Percentiles rank a stretch among this genome's conserved stretches.
These are phyloP conservation scores for Mactra quadrangularis DNA, from an alignment of 1,140 invertebrate species.

Conservation along the genomic window DNA sequence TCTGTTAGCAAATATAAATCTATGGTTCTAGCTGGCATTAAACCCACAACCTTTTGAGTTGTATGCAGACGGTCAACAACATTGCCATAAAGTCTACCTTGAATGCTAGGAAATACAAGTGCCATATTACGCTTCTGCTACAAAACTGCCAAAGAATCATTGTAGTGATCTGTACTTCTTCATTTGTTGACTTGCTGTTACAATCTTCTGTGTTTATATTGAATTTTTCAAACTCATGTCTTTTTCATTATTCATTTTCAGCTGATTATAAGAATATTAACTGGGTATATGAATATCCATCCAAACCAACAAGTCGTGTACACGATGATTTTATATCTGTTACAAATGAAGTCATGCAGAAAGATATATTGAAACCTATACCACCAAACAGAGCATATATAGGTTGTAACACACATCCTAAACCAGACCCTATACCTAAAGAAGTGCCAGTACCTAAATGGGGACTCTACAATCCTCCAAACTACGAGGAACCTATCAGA, in stretches of 20 bases:
- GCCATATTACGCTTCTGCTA: no score
- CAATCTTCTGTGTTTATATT: no score
- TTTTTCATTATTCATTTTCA: conserved; percentile 66
- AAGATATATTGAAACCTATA: conserved; percentile 73
- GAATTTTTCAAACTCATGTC: no score
- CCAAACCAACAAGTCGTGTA: conserved; percentile 76
- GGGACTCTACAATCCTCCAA: conserved; percentile 78
- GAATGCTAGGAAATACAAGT: no score
- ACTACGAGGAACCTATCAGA: conserved; percentile 77
- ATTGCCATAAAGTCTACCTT: no score
- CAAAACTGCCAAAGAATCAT: no score
- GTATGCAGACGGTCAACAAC: no score
- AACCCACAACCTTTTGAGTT: no score
- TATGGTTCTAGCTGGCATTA: no score
- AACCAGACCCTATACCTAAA: conserved; percentile 72
- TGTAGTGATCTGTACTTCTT: no score
- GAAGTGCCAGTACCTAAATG: conserved; percentile 79
- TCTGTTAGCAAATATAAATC: no score
- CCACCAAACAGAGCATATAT: conserved; percentile 73
- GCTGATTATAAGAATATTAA: conserved; percentile 80
- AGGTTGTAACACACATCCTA: conserved; percentile 71
- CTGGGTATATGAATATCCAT: conserved; percentile 79
- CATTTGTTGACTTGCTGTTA: no score
- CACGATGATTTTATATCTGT: conserved; percentile 75
- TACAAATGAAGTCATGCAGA: conserved; percentile 76